These are phyloP conservation scores for Drosophila murphyi DNA, from an alignment of 1,140 invertebrate species.

Conservation along the genomic window DNA sequence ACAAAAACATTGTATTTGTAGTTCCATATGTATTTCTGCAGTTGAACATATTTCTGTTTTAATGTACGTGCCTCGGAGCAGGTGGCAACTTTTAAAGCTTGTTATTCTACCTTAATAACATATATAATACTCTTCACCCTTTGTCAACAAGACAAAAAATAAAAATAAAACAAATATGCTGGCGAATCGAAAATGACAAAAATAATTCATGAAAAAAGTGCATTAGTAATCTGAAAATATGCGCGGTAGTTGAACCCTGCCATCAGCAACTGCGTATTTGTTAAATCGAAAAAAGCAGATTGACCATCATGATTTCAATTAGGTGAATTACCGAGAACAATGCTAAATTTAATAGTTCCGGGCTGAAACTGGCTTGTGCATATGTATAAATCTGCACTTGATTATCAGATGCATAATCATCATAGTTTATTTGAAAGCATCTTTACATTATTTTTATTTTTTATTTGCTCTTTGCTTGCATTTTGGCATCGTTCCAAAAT, in stretches of 20 bases:
- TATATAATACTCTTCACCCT: conserved; percentile 35
- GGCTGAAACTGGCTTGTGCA: not conserved
- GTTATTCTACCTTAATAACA: conserved; percentile 25
- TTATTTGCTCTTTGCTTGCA: not conserved
- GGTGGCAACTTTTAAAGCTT: conserved; percentile 61
- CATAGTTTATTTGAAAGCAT: not conserved
- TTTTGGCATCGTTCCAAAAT: conserved; percentile 3
- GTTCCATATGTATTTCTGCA: conserved; percentile 21
- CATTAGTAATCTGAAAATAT: conserved; percentile 34
- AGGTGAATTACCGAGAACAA: not conserved
- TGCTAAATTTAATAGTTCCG: conserved; percentile 3
- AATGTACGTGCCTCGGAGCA: conserved; percentile 38
- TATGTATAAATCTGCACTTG: not conserved
- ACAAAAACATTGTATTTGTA: conserved; percentile 2
- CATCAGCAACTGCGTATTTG: conserved; percentile 44
- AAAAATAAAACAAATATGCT: conserved; percentile 27
- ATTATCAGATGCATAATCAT: not conserved
- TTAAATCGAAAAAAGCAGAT: not conserved
- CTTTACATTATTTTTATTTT: not conserved
- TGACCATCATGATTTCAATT: conserved; percentile 7
- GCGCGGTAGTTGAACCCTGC: conserved; percentile 60
- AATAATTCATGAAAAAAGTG: conserved; percentile 58
- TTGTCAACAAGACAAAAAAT: conserved; percentile 44
- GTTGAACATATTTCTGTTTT: conserved; percentile 14
- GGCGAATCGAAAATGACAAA: conserved; percentile 38